phyloP scores from a whole-genome alignment of 2,113 vertebrate genomes.

The Boulengeromyrus knoepffleri region DNA sequence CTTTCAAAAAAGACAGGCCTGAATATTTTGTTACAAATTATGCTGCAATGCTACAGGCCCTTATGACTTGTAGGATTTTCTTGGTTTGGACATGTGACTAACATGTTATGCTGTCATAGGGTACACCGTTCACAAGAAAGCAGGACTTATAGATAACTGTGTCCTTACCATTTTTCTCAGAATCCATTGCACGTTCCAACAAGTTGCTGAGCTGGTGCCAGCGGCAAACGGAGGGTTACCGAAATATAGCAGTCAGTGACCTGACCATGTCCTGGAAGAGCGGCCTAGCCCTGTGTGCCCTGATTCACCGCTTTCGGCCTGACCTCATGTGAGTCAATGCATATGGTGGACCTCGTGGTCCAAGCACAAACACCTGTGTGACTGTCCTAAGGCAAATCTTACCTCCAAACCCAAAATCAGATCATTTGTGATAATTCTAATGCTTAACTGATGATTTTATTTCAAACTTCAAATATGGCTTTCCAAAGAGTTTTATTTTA shows the following conservation, averaged over 20 bases:
- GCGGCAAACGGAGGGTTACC: slow-evolving; percentile 78
- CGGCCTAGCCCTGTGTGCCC: slow-evolving; percentile 85
- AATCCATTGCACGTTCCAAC: slow-evolving; percentile 75
- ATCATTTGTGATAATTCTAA: background rate
- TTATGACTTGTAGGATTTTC: background rate
- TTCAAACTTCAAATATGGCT: background rate
- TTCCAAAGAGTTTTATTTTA: background rate
- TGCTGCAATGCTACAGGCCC: background rate
- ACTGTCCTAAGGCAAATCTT: background rate
- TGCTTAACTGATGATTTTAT: background rate
- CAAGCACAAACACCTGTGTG: background rate
- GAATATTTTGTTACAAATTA: background rate
- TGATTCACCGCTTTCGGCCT: slow-evolving; percentile 84
- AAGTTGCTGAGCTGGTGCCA: slow-evolving; percentile 88
- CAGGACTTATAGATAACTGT: background rate
- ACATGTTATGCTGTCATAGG: background rate
- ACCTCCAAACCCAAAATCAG: background rate
- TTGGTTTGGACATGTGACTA: background rate
- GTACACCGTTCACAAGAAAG: background rate
- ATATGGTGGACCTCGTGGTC: background rate
- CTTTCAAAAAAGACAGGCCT: background rate
- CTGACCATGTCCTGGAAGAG: slow-evolving; percentile 91
- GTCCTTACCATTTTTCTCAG: slow-evolving; percentile 49
- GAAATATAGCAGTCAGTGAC: slow-evolving; percentile 71
- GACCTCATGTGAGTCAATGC: slow-evolving; percentile 77